Conservation (phyloP, 2,797 vertebrate species). For the Fringilla coelebs region DNA sequence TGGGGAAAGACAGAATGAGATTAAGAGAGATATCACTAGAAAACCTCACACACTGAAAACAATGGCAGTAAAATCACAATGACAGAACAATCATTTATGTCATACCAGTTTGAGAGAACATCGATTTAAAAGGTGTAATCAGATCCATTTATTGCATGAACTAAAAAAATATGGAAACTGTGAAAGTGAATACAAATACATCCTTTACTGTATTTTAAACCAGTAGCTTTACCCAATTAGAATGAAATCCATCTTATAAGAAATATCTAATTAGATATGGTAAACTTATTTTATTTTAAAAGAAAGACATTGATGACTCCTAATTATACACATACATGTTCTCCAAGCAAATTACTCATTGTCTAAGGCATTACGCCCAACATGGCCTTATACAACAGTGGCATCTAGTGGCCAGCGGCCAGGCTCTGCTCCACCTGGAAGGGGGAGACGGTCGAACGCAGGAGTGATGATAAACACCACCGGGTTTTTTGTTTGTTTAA, state of each 20-base stretch:
- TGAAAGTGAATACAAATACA: conserved; percentile 41
- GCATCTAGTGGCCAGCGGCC: conserved; percentile 74
- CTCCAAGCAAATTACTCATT: conserved; percentile 75
- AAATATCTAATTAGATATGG: conserved; percentile 80
- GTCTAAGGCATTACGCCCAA: neutral
- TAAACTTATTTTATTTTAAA: conserved; percentile 78
- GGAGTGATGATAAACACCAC: neutral
- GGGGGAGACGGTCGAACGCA: neutral
- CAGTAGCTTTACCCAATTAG: conserved; percentile 72
- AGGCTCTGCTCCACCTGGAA: neutral
- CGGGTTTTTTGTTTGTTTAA: neutral
- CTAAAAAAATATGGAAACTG: conserved; percentile 14
- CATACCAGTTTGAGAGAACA: conserved; percentile 33
- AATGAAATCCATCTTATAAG: conserved; percentile 73
- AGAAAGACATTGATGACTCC: conserved; percentile 75
- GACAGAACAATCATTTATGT: conserved; percentile 40
- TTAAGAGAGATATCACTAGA: conserved; percentile 26
- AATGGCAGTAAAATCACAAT: conserved; percentile 34
- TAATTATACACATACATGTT: conserved; percentile 74
- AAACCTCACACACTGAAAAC: conserved; percentile 14
- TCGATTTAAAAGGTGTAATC: conserved; percentile 64
- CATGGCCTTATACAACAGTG: conserved; percentile 77
- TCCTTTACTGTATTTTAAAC: conserved; percentile 37
- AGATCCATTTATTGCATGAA: conserved; percentile 51
- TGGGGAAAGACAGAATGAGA: neutral